Base-by-base conservation (phyloP, 2,113 vertebrate genomes). In the Cyanoderma ruficeps region DNA sequence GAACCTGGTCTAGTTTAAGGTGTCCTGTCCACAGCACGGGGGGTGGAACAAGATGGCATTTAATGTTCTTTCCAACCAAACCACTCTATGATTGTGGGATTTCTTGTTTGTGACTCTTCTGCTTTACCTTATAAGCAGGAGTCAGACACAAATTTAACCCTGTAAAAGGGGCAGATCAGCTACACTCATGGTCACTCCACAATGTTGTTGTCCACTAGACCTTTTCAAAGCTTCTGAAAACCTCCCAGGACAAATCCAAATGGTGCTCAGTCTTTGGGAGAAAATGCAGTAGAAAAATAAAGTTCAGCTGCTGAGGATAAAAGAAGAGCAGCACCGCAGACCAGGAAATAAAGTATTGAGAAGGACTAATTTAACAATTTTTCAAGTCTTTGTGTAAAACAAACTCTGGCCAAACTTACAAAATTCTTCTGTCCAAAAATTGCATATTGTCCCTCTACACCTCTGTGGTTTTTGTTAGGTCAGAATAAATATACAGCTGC, bases 401-500 rank as follows among this genome's bases (percentile, higher is more conserved):
- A 89, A 93, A 71, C 63, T 93, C 67, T 71, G 83, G 78, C 10
- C 61, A 93, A 95, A 86, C 50, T 81, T 80, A 64, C 22, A 86
- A 86, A 59, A 81, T 35, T 70, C 20, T 87, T 63, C 53, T 41
- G 63, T 59, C 39, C 16, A 83, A 74, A 84, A 83, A 64, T 33
- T 84, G 71, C 76, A 87, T 49, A 80, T 46, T 77, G 57, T 64
- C 47, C 42, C 42, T 79, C 72, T 47, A 70, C 72, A 39, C 42
- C 44, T 70, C 86, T 63, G 60, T 86, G 78, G 13, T 87, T 86
- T 95, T 83, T 77, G 71, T 69, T 81, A 79, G 82, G 67, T 90
- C 90, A 94, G 93, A 97, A 97, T 95, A 97, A 97, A 97, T 97
- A 97, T 77, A 96, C 89, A 97, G 60, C 37, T 55, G 55, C 82